Percentiles rank a stretch among this genome's conserved stretches.
Conservation (phyloP, 2,113 vertebrate genomes). For the Myxocyprinus asiaticus region DNA sequence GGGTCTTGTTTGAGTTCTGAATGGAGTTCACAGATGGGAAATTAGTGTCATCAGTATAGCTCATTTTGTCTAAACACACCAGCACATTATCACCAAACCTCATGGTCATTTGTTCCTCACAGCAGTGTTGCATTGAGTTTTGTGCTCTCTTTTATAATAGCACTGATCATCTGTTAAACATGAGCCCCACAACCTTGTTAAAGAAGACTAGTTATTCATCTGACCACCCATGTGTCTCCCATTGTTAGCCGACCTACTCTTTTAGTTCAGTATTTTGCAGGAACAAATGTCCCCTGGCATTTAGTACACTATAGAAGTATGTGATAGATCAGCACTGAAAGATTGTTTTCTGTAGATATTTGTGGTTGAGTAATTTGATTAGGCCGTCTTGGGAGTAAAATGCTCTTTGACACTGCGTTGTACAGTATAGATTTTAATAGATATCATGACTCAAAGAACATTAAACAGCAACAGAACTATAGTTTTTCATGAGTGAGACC, state of each 20-base stretch:
- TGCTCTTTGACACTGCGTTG: not conserved
- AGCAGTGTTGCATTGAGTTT: not conserved
- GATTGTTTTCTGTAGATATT: not conserved
- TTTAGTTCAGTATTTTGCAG: not conserved
- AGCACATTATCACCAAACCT: not conserved
- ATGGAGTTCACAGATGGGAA: no score
- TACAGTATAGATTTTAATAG: not conserved
- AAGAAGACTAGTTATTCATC: not conserved
- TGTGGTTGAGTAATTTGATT: constrained; percentile 14
- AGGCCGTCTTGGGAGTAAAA: not conserved
- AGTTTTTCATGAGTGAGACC: constrained; percentile 2
- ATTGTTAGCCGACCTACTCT: not conserved
- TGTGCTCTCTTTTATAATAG: not conserved
- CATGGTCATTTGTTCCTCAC: not conserved
- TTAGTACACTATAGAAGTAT: not conserved
- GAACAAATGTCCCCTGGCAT: not conserved
- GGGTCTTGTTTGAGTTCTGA: no score
- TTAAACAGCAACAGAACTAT: not conserved
- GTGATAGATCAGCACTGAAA: constrained; percentile 8
- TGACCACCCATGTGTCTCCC: constrained; percentile 5
- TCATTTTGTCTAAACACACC: not conserved
- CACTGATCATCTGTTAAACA: no score
- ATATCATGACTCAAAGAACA: not conserved
- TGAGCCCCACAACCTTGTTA: not conserved
- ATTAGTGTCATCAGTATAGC: no score